phyloP scores from a whole-genome alignment of 2,113 vertebrate species.

The Gnathonemus longibarbis region DNA sequence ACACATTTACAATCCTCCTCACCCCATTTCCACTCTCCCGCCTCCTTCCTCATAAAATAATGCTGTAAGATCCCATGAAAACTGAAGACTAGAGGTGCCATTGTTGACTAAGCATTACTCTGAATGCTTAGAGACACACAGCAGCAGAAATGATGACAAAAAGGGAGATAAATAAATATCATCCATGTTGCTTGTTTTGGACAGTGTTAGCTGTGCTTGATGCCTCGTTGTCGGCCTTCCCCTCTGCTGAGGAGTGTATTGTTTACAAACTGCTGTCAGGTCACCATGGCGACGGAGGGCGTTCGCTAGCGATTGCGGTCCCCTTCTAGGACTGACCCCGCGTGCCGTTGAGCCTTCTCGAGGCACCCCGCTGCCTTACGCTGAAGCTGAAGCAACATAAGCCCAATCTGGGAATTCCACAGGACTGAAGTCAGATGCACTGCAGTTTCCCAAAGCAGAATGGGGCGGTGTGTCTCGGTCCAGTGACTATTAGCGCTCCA shows the following conservation, averaged over 20 bases:
- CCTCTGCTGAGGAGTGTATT: not conserved
- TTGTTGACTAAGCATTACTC: not conserved
- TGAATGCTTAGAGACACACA: not conserved
- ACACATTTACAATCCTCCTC: not conserved
- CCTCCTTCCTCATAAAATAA: not conserved
- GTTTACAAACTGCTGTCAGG: slow-evolving; percentile 15
- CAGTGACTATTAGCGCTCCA: not conserved
- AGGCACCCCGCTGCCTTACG: not conserved
- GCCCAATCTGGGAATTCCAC: slow-evolving; percentile 19
- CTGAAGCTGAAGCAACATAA: slow-evolving; percentile 13
- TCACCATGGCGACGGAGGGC: slow-evolving; percentile 1
- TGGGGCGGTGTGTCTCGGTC: not conserved
- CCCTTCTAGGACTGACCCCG: not conserved
- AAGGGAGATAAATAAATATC: not conserved
- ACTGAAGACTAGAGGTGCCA: not conserved
- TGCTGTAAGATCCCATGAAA: not conserved
- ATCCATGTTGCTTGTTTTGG: not conserved
- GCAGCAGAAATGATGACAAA: not conserved
- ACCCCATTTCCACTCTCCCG: not conserved
- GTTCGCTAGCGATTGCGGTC: not conserved
- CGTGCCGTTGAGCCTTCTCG: not conserved
- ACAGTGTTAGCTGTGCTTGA: not conserved
- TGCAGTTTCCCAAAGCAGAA: not conserved
- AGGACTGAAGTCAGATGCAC: slow-evolving; percentile 6
- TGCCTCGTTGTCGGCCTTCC: not conserved